Conservation (phyloP, 2,797 vertebrate genomes). For the Enteromius afrohamiltoni region DNA sequence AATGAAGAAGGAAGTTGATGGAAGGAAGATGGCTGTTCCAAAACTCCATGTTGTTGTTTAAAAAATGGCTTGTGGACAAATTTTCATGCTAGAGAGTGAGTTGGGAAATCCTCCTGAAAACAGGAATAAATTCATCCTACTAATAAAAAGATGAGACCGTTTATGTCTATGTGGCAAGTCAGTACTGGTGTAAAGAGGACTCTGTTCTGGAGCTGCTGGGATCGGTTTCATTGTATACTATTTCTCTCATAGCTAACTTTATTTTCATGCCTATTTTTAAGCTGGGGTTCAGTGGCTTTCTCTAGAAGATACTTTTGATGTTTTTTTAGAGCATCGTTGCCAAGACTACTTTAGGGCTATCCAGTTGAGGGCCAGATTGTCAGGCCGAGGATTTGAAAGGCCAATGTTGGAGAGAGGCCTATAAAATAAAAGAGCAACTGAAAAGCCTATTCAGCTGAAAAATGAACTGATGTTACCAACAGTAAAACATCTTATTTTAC, state of each 20-base stretch:
- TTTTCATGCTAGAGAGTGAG: not conserved
- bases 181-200: not conserved
- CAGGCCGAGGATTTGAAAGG: not conserved
- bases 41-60: not conserved
- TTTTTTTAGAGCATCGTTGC: not conserved
- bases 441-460: not conserved
- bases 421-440: not conserved
- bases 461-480: not conserved
- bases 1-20: not conserved
- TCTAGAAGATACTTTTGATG: not conserved
- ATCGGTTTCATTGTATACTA: not conserved
- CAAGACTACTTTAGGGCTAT: not conserved
- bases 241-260: not conserved
- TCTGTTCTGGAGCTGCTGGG: not conserved
- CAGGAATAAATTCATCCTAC: not conserved
- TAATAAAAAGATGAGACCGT: not conserved
- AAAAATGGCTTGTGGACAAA: not conserved
- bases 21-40: slow-evolving; percentile 1
- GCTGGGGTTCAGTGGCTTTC: not conserved
- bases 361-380: not conserved
- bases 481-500: not conserved
- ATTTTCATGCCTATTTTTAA: not conserved
- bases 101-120: not conserved
- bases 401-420: not conserved
- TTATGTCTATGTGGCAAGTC: not conserved